Evolutionary conservation across 2,113 vertebrate genomes (phyloP).

Genomic region (Solea solea): DNA sequence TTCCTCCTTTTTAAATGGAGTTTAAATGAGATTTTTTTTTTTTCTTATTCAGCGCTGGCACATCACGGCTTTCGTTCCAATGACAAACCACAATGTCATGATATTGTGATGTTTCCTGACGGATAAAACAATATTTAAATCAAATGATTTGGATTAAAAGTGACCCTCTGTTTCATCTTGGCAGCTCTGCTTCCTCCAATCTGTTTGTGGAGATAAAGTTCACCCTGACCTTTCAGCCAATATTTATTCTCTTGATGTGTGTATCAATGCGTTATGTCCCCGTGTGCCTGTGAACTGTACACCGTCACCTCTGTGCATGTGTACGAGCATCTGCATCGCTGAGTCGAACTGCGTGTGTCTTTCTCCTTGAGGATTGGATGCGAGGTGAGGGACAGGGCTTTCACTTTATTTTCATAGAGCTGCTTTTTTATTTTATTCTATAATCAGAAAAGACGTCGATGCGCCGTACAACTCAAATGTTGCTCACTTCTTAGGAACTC

Average conservation of each 20-base stretch:
- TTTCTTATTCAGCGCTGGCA: no score
- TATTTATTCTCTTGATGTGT: constrained; percentile 80
- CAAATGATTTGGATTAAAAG: constrained; percentile 61
- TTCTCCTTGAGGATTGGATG: constrained; percentile 51
- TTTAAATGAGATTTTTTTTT: no score
- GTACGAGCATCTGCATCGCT: constrained; percentile 30
- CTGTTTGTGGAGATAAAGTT: constrained; percentile 81
- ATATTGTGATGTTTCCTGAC: constrained; percentile 38
- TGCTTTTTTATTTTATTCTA: constrained; percentile 28
- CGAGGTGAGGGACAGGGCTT: not conserved
- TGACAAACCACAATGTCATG: constrained; percentile 39
- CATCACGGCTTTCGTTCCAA: constrained; percentile 2
- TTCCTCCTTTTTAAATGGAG: no score
- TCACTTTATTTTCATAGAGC: constrained; percentile 8
- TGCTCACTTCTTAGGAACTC: not conserved
- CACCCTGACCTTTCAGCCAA: constrained; percentile 78
- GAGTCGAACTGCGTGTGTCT: constrained; percentile 31
- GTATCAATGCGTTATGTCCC: constrained; percentile 62
- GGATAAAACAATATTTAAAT: constrained; percentile 42
- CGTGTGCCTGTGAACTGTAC: constrained; percentile 51
- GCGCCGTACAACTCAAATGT: not conserved
- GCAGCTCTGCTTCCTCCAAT: constrained; percentile 69
- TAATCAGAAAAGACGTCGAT: not conserved
- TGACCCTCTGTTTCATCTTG: constrained; percentile 70
- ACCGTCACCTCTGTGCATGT: constrained; percentile 42